Evolutionary conservation across 1,140 invertebrate genomes (phyloP).

Genomic region (Zaprionus davidi): DNA sequence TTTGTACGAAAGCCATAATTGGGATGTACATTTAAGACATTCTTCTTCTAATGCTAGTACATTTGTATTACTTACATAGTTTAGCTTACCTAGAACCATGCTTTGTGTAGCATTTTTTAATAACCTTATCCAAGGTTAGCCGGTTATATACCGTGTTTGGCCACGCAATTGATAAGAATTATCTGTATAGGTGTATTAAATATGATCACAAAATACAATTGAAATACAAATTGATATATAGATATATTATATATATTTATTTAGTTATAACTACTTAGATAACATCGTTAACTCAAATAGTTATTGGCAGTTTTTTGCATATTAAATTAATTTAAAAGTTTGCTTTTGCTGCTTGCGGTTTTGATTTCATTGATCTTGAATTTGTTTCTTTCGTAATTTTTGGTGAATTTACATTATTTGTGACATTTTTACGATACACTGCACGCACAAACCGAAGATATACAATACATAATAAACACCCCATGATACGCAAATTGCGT

Average conservation of each 20-base stretch:
- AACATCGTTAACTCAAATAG: constrained; percentile 79
- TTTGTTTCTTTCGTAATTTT: not conserved
- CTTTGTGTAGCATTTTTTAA: too few relatives aligned
- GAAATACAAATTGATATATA: not conserved
- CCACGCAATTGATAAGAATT: too few relatives aligned
- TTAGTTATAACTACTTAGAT: constrained; percentile 4
- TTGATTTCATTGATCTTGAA: constrained; percentile 24
- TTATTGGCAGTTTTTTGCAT: constrained; percentile 80
- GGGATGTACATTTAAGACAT: too few relatives aligned
- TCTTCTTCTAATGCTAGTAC: too few relatives aligned
- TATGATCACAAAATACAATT: not conserved
- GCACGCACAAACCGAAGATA: constrained; percentile 42
- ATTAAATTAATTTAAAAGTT: constrained; percentile 64
- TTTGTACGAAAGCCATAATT: too few relatives aligned
- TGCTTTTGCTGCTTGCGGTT: constrained; percentile 30
- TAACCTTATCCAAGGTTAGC: too few relatives aligned
- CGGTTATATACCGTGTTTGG: too few relatives aligned
- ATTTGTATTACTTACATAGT: too few relatives aligned
- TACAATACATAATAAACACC: constrained; percentile 34
- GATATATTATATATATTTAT: not conserved
- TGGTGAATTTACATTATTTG: constrained; percentile 48
- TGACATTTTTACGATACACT: not conserved
- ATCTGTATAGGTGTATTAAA: not conserved
- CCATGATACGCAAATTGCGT: constrained; percentile 1
- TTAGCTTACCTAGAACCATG: too few relatives aligned